Evolutionary conservation across 2,797 vertebrate species (phyloP).

Genomic region (Meda fulgida): DNA sequence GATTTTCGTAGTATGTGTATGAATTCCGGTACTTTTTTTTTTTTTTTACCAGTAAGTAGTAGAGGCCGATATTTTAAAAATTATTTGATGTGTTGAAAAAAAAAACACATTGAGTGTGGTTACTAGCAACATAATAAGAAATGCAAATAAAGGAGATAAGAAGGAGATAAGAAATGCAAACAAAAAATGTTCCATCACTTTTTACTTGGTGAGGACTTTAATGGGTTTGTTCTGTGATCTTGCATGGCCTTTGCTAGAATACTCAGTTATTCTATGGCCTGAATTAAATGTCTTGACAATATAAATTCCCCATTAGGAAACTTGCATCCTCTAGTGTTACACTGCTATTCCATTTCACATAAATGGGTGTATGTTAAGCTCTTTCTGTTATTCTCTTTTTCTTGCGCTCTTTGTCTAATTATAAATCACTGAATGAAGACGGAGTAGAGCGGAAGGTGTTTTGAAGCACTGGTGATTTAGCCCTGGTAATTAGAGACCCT

Average conservation of each 20-base stretch:
- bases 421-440: slow-evolving; percentile 59
- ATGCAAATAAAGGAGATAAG: no score
- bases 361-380: background rate
- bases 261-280: background rate
- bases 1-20: no score
- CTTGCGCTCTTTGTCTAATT: slow-evolving; percentile 60
- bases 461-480: slow-evolving; percentile 65
- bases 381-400: slow-evolving; percentile 16
- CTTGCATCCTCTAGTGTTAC: background rate
- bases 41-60: no score
- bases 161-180: no score
- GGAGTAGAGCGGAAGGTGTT: slow-evolving; percentile 67
- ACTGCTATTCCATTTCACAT: background rate
- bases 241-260: slow-evolving; percentile 71
- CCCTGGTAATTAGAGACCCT: slow-evolving; percentile 71
- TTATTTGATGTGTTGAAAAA: no score
- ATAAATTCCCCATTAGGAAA: background rate
- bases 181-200: no score
- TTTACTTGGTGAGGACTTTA: no score
- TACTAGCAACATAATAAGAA: no score
- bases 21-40: no score
- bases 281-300: slow-evolving; percentile 15
- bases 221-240: slow-evolving; percentile 77
- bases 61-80: no score
- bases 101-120: no score